Conservation (phyloP, 1,140 invertebrate species). For the Leptonema lineaticorne region DNA sequence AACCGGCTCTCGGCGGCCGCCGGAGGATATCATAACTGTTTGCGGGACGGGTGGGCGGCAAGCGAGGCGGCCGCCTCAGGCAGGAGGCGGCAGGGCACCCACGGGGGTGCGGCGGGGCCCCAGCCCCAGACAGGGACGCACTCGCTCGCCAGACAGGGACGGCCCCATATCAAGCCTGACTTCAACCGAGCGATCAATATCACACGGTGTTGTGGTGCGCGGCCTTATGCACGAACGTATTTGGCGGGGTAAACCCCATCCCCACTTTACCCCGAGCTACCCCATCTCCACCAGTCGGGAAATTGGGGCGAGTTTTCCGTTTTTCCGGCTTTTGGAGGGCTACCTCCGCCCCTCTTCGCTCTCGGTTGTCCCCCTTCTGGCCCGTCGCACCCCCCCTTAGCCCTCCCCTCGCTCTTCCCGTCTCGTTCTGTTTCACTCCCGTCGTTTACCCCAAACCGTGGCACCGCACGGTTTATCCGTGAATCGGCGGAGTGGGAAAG, state of each 20-base stretch:
- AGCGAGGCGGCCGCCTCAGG: background rate
- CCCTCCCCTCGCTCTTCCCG: background rate
- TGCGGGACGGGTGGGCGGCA: conserved; percentile 16
- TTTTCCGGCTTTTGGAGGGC: conserved; percentile 31
- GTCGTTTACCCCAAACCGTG: background rate
- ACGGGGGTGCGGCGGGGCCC: background rate
- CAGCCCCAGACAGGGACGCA: conserved; percentile 11
- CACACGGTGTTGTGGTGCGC: conserved; percentile 34
- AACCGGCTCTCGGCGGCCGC: conserved; percentile 28
- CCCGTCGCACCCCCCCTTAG: background rate
- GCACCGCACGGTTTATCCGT: conserved; percentile 18
- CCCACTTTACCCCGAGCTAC: background rate
- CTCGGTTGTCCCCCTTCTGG: background rate
- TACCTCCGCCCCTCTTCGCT: background rate
- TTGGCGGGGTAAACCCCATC: conserved; percentile 4
- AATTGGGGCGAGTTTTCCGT: conserved; percentile 32
- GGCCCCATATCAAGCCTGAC: conserved; percentile 17
- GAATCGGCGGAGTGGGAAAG: conserved; percentile 20
- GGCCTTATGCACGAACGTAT: conserved; percentile 30
- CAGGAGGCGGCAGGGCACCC: background rate
- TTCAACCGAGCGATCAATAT: conserved; percentile 33
- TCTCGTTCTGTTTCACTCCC: no score
- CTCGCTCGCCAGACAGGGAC: conserved; percentile 18
- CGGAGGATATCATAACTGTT: conserved; percentile 36
- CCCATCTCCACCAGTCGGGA: conserved; percentile 5